Evolutionary conservation across 2,797 vertebrate species (phyloP).

Genomic region (Sebastes diploproa): DNA sequence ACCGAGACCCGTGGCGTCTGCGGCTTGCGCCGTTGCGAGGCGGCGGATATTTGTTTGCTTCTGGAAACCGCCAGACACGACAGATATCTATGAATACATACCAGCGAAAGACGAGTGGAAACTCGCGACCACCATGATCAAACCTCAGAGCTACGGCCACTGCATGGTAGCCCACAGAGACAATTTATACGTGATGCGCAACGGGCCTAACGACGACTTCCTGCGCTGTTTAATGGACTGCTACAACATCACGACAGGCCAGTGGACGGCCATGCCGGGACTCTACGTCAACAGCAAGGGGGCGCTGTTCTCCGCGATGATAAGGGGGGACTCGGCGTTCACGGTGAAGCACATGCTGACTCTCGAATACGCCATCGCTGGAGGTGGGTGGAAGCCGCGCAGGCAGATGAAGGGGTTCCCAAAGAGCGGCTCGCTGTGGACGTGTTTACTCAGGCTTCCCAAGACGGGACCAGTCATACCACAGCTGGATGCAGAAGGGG

Average conservation of each 20-base stretch:
- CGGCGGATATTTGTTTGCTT: slow-evolving; percentile 93
- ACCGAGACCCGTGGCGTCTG: slow-evolving; percentile 86
- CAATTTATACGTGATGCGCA: slow-evolving; percentile 94
- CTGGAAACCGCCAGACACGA: slow-evolving; percentile 92
- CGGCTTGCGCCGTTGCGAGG: slow-evolving; percentile 86
- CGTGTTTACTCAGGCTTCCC: slow-evolving; percentile 92
- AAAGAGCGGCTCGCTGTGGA: slow-evolving; percentile 91
- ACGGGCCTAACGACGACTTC: slow-evolving; percentile 93
- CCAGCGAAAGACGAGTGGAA: slow-evolving; percentile 83
- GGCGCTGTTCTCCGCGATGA: slow-evolving; percentile 89
- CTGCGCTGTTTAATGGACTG: slow-evolving; percentile 92
- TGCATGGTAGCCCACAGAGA: slow-evolving; percentile 95
- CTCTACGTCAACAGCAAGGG: slow-evolving; percentile 97
- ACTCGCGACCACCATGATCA: slow-evolving; percentile 85
- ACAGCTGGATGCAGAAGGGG: slow-evolving; percentile 35
- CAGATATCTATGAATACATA: slow-evolving; percentile 89
- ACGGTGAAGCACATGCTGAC: slow-evolving; percentile 93
- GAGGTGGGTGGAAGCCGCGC: slow-evolving; percentile 86
- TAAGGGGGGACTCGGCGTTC: slow-evolving; percentile 89
- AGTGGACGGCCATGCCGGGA: slow-evolving; percentile 91
- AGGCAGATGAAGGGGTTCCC: slow-evolving; percentile 92
- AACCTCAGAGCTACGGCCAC: slow-evolving; percentile 93
- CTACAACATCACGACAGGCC: slow-evolving; percentile 90
- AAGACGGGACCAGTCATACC: slow-evolving; percentile 58
- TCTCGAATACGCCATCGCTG: slow-evolving; percentile 86